Evolutionary conservation across 2,797 vertebrate genomes (phyloP).

Genomic region (Acridotheres tristis): DNA sequence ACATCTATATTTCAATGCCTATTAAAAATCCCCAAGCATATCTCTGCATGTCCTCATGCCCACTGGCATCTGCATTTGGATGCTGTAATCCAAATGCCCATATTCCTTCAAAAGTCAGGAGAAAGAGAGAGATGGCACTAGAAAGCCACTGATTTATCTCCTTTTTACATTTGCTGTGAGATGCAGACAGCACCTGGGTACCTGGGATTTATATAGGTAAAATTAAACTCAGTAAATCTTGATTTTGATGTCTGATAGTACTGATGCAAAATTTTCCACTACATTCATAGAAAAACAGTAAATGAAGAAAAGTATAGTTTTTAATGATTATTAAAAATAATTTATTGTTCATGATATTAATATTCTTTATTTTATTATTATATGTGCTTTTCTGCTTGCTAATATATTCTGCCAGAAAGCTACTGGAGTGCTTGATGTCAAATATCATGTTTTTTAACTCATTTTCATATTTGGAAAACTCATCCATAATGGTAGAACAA

Average conservation of each 20-base stretch:
- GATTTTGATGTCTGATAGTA: background rate
- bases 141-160: background rate
- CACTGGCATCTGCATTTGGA: background rate
- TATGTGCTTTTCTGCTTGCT: background rate
- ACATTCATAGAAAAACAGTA: background rate
- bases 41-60: background rate
- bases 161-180: background rate
- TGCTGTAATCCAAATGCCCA: background rate
- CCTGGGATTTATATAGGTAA: background rate
- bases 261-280: background rate
- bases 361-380: background rate
- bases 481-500: background rate
- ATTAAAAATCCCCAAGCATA: fast-evolving
- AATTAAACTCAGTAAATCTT: background rate
- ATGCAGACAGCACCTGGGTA: background rate
- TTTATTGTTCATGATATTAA: background rate
- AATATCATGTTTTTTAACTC: background rate
- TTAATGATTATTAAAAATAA: background rate
- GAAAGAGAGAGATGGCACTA: background rate
- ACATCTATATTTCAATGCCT: background rate
- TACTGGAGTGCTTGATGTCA: background rate
- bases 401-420: background rate
- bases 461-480: background rate
- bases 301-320: background rate
- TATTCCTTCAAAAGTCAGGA: background rate